Evolutionary conservation across 2,113 vertebrate genomes (phyloP), one percentile per base, ranked within the genome.

Genomic region (Datnioides undecimradiatus): DNA sequence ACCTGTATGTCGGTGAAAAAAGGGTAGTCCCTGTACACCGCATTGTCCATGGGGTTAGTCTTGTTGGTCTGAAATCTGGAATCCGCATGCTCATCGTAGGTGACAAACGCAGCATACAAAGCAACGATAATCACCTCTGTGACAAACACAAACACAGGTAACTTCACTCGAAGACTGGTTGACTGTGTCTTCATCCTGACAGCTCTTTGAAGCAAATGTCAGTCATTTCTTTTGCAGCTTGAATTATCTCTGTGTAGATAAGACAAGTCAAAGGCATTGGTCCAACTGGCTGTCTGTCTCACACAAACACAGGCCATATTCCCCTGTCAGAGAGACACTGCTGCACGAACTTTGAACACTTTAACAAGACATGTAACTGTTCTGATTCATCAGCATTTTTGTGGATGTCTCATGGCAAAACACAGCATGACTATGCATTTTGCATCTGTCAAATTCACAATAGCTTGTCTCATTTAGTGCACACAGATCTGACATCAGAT

Each of bases 1-100:
- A 96, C 88, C 80, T 97, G 95, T 63, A 96, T 93, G 82, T 97
- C 96, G 41, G 94, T 88, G 77, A 97, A 96, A 82, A 96, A 55
- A 3, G 95, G 92, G 66, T 96, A 97, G 85, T 92, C 92, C 67
- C 60, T 48, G 60, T 95, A 93, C 59, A 96, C n/a, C 0, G 81
- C 73, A 48, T 94, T 93, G 66, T 93, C 89, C 86, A 85, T 84
- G 6, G 85, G 84, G 23, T 6, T 85, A 1, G 85, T 94, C n/a
- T 73, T 48, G 51, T 95, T 94, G 0, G 0, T 85, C 76, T 91
- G 93, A 0, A 38, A 76, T 58, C 75, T 55, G 29, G 92, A 88
- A 31, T 94, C 92, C 0, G 89, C 59, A 1, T 94, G 73, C 38
- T 96, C 87, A 21, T 96, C 92, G 0, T 96, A 97, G 2, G 92